Percentiles rank a stretch among this genome's conserved stretches.
phyloP scores from a whole-genome alignment of 2,888 invertebrate species.

The Sarcophaga carnaria region DNA sequence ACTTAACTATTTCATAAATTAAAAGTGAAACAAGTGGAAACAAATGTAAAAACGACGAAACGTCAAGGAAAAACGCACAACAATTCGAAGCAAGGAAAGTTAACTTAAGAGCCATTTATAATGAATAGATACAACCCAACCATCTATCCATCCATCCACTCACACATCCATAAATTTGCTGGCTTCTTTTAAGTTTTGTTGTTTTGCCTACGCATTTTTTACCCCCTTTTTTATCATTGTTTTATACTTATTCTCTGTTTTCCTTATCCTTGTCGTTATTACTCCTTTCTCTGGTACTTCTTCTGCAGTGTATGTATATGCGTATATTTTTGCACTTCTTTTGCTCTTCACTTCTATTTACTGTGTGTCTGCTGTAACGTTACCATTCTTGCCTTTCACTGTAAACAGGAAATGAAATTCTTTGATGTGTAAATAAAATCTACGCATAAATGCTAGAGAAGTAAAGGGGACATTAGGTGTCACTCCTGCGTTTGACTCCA shows the following conservation, averaged over 20 bases:
- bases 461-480: neutral
- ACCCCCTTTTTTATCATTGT: neutral
- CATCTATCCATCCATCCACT: neutral
- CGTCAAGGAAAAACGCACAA: neutral
- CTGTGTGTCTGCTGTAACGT: neutral
- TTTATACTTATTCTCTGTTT: no score
- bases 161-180: neutral
- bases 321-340: neutral
- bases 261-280: no score
- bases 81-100: neutral
- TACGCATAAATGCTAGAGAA: conserved; percentile 15
- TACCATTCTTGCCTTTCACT: neutral
- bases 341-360: neutral
- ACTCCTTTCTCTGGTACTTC: no score
- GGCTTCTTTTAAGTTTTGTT: neutral
- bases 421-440: conserved; percentile 51
- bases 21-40: conserved; percentile 42
- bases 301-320: no score
- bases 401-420: conserved; percentile 26
- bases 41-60: neutral
- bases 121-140: neutral
- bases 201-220: neutral
- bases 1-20: conserved; percentile 65
- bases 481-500: no score
- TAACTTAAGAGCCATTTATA: conserved; percentile 49